Evolutionary conservation across 2,797 vertebrate species (phyloP), one percentile per base, ranked within the genome.

Genomic region (Tachyglossus aculeatus): DNA sequence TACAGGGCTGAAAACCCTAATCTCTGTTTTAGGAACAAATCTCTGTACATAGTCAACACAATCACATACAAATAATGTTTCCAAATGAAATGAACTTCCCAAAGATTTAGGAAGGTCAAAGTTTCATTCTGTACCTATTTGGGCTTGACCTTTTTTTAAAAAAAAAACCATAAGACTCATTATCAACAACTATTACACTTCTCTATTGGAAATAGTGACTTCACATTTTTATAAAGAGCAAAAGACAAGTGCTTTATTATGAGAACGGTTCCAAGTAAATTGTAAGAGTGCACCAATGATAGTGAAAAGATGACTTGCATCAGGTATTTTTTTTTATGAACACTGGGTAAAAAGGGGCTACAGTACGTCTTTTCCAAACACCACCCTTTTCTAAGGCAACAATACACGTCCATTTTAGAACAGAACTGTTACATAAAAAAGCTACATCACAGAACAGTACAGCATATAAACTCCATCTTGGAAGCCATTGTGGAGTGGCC

Each of bases 211-310:
- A 51, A 71, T 36, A 78, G 56, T 22, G 44, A 41, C 0, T 73
- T 47, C 4, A 65, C 57, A 43, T 50, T 72, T 71, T 67, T 24
- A 88, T 66, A 83, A 86, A 93, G 85, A 85, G 82, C 79, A 78
- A 90, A 90, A 85, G 78, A 90, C 90, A 89, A 92, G 71, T 71
- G 77, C 78, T 86, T 89, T 89, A 92, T 91, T 93, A 89, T 77
- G 88, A 92, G 91, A 91, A 90, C 88, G 73, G 83, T 95, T 95
- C n/a, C 95, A 95, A 96, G 94, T 95, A 94, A 91, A 90, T 91
- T 92, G 94, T 90, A 92, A 92, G 93, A 93, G 93, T 94, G 94
- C 94, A 95, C 93, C 93, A 93, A 92, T 88, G 90, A 86, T 77
- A 86, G 89, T 91, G 93, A 91, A 88, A 83, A 85, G 88, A 91